A percentile compares a stretch with the other conserved stretches of the same genome.
Conservation (phyloP, 2,888 invertebrate genomes). For the Empis livida region DNA sequence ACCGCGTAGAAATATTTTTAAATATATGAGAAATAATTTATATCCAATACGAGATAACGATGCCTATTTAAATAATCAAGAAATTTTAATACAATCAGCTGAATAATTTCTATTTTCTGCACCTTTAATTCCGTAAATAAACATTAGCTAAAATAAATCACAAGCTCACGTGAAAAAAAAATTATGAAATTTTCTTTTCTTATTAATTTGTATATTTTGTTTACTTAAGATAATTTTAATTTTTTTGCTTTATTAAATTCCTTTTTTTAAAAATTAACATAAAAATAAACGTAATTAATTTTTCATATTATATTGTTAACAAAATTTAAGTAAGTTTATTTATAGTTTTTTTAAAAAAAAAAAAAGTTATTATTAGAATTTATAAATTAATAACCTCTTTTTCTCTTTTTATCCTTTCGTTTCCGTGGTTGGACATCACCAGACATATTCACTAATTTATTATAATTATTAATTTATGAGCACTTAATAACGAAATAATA, state of each 20-base stretch:
- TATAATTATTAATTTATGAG: neutral
- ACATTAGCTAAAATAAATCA: too few relatives aligned
- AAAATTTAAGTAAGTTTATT: neutral
- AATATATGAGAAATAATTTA: too few relatives aligned
- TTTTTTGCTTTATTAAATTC: neutral
- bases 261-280: neutral
- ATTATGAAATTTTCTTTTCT: too few relatives aligned
- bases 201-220: too few relatives aligned
- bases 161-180: too few relatives aligned
- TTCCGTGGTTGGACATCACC: constrained; percentile 78
- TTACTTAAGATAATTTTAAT: too few relatives aligned
- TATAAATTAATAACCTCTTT: constrained; percentile 45
- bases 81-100: too few relatives aligned
- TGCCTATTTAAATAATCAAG: too few relatives aligned
- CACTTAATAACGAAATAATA: neutral
- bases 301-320: constrained; percentile 4
- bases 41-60: too few relatives aligned
- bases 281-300: constrained; percentile 1
- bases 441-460: constrained; percentile 50
- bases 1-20: too few relatives aligned
- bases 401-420: constrained; percentile 73
- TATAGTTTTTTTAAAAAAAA: neutral
- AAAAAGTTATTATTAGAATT: neutral
- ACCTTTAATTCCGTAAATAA: too few relatives aligned
- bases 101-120: too few relatives aligned